phyloP scores from a whole-genome alignment of 2,888 invertebrate genomes.

The Agriopis leucophaearia region DNA sequence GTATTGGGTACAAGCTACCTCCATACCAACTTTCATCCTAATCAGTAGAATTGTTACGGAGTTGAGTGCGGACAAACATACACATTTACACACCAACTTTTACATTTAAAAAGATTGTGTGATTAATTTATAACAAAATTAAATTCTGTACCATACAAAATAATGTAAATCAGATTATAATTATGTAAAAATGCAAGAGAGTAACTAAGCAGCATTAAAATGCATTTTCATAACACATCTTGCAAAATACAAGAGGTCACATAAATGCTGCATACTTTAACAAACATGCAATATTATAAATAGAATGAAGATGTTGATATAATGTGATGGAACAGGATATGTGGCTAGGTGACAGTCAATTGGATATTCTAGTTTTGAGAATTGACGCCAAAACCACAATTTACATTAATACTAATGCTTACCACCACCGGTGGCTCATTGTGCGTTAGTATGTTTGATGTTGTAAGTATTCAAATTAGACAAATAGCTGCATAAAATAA shows the following conservation, averaged over 20 bases:
- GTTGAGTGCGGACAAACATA: too few relatives aligned
- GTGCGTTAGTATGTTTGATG: too few relatives aligned
- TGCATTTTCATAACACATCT: conserved; percentile 22
- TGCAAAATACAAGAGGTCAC: conserved; percentile 31
- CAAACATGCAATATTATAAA: conserved; percentile 11
- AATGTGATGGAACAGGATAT: background rate
- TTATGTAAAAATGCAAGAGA: conserved; percentile 8
- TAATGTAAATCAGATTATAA: background rate
- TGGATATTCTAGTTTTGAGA: background rate
- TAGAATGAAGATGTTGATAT: background rate
- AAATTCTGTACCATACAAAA: background rate
- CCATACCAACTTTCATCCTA: too few relatives aligned
- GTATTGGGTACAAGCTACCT: too few relatives aligned
- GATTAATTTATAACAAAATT: background rate
- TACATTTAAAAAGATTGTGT: too few relatives aligned
- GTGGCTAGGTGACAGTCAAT: background rate
- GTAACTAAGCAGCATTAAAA: conserved; percentile 15
- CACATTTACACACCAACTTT: too few relatives aligned
- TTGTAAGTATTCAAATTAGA: too few relatives aligned
- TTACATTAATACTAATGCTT: too few relatives aligned
- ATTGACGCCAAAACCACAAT: background rate
- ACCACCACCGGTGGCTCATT: too few relatives aligned
- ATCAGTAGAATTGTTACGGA: too few relatives aligned
- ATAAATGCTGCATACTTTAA: conserved; percentile 15
- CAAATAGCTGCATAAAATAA: too few relatives aligned